Base-by-base conservation (phyloP, 2,888 invertebrate species). In the Rosalia funebris region DNA sequence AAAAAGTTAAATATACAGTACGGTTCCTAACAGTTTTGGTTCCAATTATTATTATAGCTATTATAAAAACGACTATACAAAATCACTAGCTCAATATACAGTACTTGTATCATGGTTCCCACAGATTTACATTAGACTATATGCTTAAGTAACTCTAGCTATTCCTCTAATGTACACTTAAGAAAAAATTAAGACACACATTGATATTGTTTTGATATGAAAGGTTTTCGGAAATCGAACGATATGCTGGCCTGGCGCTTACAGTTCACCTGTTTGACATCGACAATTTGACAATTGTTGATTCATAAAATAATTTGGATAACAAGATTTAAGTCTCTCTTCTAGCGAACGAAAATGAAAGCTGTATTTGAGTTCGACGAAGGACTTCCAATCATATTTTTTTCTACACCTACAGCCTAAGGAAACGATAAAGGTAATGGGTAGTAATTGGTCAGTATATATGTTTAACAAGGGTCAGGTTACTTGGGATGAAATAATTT, bases 51-150 rank as follows among this genome's bases (percentile, higher is more conserved):
- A 62, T 65, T 65, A 67, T 57, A 59, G 48, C 74, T 76, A 77
- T 70, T 74, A 73, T 75, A 76, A 74, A 77, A 77, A 75, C 68
- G 62, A 68, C 75, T 75, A 74, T 73, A 77, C 70, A 75, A 76
- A 75, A 75, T 73, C 72, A 72, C 74, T 74, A 73, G 66, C 67
- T 62, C 60, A 60, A 50, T 65, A 63, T 67, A 68, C 71, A 70
- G 65, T 69, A 69, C 68, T 62, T 68, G 64, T n/a, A n/a, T 66
- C 55, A 68, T 73, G 71, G 70, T 72, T 72, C 70, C 72, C 71
- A 69, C 60, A 65, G 62, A 62, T 47, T 57, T 47, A 41, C 34
- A 34, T 46, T 54, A 32, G 16, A 45, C 44, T 55, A 57, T 57
- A 15, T 45, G 59, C 53, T 36, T 11, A 45, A 39, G 61, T 54